A percentile compares a stretch with the other conserved stretches of the same genome.
Conservation (phyloP, 2,113 vertebrate genomes). For the Semnornis frantzii region DNA sequence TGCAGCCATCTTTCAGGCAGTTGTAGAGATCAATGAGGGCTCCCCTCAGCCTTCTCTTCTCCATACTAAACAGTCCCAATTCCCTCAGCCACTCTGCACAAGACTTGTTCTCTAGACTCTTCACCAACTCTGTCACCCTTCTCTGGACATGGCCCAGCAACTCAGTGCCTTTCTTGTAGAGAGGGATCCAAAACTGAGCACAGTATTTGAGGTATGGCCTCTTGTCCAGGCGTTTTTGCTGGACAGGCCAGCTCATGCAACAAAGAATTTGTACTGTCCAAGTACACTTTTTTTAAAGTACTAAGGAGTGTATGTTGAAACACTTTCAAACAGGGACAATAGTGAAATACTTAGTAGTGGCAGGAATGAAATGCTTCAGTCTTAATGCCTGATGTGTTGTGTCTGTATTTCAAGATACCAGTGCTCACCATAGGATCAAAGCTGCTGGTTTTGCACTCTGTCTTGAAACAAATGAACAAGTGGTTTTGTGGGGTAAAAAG, state of each 20-base stretch:
- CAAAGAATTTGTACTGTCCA: background rate
- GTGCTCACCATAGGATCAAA: background rate
- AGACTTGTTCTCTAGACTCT: no score
- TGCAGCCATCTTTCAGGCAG: no score
- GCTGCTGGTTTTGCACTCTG: background rate
- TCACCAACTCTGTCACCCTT: no score
- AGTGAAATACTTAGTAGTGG: background rate
- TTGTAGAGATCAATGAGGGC: no score
- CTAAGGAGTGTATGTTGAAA: background rate
- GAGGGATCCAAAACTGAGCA: no score
- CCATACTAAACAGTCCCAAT: no score
- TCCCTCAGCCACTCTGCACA: no score
- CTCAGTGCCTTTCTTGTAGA: no score
- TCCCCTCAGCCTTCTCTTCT: no score
- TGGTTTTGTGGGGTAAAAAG: background rate
- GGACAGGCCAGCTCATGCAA: background rate
- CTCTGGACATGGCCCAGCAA: no score
- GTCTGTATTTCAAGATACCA: background rate
- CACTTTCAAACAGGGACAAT: background rate
- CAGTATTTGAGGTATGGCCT: no score
- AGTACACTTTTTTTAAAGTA: background rate
- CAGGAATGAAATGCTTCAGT: background rate
- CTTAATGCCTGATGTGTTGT: background rate
- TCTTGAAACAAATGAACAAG: background rate
- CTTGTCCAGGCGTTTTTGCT: background rate